These are phyloP conservation scores for Oikopleura dioica DNA, from an alignment of 23 tunicate genomes.

Conservation along the genomic window DNA sequence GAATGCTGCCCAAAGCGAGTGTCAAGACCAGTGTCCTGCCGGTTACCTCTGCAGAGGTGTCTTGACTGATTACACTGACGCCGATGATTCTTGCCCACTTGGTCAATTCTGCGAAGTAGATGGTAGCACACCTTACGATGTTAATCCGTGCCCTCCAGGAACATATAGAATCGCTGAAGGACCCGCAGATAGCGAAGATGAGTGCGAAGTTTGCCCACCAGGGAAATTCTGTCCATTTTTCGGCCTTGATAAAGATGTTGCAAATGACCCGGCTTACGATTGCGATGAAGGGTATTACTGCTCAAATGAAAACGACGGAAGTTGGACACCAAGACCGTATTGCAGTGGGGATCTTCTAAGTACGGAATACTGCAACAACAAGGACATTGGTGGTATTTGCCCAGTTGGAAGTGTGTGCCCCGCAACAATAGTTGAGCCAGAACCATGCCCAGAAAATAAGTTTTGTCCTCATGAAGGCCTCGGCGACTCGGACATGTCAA, in stretches of 20 bases:
- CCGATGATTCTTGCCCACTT: background rate
- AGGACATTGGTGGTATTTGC: background rate
- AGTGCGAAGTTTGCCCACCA: background rate
- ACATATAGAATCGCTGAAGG: background rate
- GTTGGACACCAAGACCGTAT: background rate
- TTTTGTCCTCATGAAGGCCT: background rate
- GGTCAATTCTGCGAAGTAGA: background rate
- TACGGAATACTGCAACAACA: background rate
- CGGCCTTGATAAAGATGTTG: background rate
- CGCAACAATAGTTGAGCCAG: background rate
- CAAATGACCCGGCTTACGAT: background rate
- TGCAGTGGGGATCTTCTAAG: background rate
- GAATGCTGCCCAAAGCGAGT: background rate
- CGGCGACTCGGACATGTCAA: slow-evolving; percentile 18
- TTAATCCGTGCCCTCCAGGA: background rate
- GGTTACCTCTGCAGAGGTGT: background rate
- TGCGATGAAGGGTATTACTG: background rate
- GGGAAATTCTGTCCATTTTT: background rate
- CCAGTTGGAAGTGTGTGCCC: background rate
- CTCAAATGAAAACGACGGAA: background rate
- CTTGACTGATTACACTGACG: background rate
- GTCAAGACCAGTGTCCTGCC: background rate
- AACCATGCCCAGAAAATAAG: background rate
- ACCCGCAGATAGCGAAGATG: background rate
- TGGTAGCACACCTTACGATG: background rate